Conservation (phyloP, 2,797 vertebrate species). For the Enteromius viviparus region DNA sequence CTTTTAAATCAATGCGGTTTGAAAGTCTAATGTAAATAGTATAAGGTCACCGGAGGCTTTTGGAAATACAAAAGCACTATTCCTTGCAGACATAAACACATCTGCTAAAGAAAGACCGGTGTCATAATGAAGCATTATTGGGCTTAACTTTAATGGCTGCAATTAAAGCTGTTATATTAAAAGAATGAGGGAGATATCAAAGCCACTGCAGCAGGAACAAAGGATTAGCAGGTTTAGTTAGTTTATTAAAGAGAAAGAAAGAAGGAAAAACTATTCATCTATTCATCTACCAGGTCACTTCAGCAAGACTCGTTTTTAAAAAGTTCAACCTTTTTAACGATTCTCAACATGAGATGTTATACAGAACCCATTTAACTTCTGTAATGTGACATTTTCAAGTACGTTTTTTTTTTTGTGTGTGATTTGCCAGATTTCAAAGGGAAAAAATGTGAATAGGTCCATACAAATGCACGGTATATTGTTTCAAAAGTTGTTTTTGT, state of each 20-base stretch:
- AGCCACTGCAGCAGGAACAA: background rate
- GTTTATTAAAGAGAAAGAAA: background rate
- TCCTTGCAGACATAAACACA: background rate
- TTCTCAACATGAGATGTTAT: background rate
- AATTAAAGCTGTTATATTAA: constrained; percentile 32
- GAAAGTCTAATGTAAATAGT: constrained; percentile 22
- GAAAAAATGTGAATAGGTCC: background rate
- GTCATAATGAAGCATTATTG: constrained; percentile 2
- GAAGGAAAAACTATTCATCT: background rate
- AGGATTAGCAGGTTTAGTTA: background rate
- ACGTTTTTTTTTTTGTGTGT: background rate
- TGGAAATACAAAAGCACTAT: background rate
- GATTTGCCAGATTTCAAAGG: background rate
- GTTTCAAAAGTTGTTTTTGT: background rate
- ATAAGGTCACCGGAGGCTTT: background rate
- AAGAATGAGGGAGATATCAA: background rate
- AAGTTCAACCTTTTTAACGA: background rate
- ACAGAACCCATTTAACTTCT: background rate
- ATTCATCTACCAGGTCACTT: background rate
- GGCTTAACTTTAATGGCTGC: constrained; percentile 13
- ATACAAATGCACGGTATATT: background rate
- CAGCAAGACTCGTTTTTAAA: background rate
- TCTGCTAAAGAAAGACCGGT: background rate
- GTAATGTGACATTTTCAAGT: background rate
- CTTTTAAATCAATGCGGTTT: background rate